Conservation (phyloP, 2,797 vertebrate genomes). For the Liasis olivaceus region DNA sequence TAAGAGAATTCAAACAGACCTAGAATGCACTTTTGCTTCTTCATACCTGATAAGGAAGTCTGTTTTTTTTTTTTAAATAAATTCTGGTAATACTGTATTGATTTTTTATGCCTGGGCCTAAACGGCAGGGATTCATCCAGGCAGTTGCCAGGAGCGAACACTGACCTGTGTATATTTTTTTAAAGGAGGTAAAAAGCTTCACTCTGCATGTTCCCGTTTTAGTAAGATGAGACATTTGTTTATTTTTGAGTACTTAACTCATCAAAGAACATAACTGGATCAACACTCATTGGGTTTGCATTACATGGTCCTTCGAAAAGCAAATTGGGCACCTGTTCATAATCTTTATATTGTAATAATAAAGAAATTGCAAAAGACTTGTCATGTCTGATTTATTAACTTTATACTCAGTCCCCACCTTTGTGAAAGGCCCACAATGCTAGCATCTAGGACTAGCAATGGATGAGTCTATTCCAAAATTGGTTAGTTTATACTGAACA, state of each 20-base stretch:
- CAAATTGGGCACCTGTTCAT: constrained; percentile 46
- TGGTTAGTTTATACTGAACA: not conserved
- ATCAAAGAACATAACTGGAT: constrained; percentile 25
- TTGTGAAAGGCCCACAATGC: constrained; percentile 19
- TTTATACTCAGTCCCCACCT: constrained; percentile 28
- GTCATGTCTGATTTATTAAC: constrained; percentile 40
- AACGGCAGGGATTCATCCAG: not conserved
- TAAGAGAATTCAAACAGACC: not conserved
- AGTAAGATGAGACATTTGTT: not conserved
- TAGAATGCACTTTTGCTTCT: not conserved
- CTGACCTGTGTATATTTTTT: not conserved
- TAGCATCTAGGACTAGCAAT: not conserved
- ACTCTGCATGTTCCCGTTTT: not conserved
- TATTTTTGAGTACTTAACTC: not conserved
- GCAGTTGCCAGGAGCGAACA: not conserved
- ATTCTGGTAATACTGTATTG: too few relatives aligned
- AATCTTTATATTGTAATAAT: constrained; percentile 41
- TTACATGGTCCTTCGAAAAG: constrained; percentile 51
- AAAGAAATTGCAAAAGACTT: constrained; percentile 38
- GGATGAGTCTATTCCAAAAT: not conserved
- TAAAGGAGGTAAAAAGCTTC: not conserved
- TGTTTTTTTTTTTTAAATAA: too few relatives aligned
- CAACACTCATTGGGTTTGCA: constrained; percentile 30
- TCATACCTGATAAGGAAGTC: not conserved
- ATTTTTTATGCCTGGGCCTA: not conserved